phyloP scores from a whole-genome alignment of 1,140 invertebrate genomes.

The Andricus grossulariae region DNA sequence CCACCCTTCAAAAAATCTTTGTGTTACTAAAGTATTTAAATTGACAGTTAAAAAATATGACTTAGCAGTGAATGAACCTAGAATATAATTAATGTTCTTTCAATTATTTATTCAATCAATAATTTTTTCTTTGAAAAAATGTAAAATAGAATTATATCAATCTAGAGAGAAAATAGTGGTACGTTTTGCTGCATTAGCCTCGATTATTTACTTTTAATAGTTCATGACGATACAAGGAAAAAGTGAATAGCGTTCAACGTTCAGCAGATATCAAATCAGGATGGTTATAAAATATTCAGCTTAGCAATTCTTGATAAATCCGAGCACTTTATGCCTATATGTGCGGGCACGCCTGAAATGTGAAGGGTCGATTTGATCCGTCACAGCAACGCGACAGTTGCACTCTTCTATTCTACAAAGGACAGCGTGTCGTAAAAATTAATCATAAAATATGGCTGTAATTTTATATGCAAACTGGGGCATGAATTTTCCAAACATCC shows the following conservation, averaged over 20 bases:
- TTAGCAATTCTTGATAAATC: constrained; percentile 15
- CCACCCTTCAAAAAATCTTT: too few relatives aligned
- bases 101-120: not conserved
- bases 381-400: not conserved
- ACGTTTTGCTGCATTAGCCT: not conserved
- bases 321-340: constrained; percentile 28
- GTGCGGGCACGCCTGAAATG: constrained; percentile 9
- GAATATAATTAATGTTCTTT: too few relatives aligned
- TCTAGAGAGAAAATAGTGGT: not conserved
- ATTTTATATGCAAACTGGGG: constrained; percentile 2
- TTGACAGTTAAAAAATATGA: too few relatives aligned
- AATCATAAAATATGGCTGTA: constrained; percentile 2
- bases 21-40: too few relatives aligned
- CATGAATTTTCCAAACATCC: not conserved
- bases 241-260: not conserved
- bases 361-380: constrained; percentile 14
- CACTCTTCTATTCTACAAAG: constrained; percentile 13
- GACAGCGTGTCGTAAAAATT: constrained; percentile 23
- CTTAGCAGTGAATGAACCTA: too few relatives aligned
- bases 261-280: not conserved
- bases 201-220: not conserved
- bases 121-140: not conserved
- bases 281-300: constrained; percentile 17
- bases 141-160: not conserved
- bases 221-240: not conserved